These are phyloP conservation scores for Julus scandinavius DNA, from an alignment of 2,888 invertebrate genomes.

Conservation along the genomic window DNA sequence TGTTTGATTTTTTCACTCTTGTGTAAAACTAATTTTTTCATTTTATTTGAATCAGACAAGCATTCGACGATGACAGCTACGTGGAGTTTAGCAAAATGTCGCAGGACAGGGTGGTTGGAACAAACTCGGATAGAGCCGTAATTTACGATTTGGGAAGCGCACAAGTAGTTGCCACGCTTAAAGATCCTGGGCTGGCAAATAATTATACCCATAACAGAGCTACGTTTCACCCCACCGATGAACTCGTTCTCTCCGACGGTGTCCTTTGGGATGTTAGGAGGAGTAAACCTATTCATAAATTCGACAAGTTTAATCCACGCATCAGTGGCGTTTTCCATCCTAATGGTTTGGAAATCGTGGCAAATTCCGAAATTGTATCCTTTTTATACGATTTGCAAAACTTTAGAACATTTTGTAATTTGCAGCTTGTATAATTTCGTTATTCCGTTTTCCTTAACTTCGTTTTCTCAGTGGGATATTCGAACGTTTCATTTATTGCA, in stretches of 20 bases:
- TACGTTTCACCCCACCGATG: slow-evolving; percentile 93
- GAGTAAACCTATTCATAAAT: slow-evolving; percentile 89
- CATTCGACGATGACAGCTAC: slow-evolving; percentile 86
- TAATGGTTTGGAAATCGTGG: slow-evolving; percentile 93
- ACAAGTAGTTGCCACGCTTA: slow-evolving; percentile 76
- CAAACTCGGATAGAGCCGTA: slow-evolving; percentile 81
- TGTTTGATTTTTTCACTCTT: not conserved
- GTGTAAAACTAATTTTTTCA: not conserved
- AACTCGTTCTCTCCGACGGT: slow-evolving; percentile 93
- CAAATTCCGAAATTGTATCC: slow-evolving; percentile 87
- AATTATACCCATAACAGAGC: slow-evolving; percentile 94
- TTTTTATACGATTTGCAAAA: slow-evolving; percentile 58
- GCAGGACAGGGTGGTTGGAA: slow-evolving; percentile 90
- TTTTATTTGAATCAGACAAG: slow-evolving; percentile 60
- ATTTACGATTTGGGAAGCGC: slow-evolving; percentile 91
- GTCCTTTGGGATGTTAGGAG: slow-evolving; percentile 93
- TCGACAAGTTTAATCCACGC: slow-evolving; percentile 96
- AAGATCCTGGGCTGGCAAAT: slow-evolving; percentile 83
- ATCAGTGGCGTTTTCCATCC: slow-evolving; percentile 97
- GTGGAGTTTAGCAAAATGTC: slow-evolving; percentile 84
- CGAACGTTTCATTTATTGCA: slow-evolving; percentile 92
- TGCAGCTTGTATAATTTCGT: slow-evolving; percentile 47
- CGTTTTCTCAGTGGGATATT: slow-evolving; percentile 83
- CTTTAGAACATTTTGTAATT: not conserved
- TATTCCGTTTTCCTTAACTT: slow-evolving; percentile 52